phyloP scores from a whole-genome alignment of 2,797 vertebrate species.

The Hyperoplus immaculatus region DNA sequence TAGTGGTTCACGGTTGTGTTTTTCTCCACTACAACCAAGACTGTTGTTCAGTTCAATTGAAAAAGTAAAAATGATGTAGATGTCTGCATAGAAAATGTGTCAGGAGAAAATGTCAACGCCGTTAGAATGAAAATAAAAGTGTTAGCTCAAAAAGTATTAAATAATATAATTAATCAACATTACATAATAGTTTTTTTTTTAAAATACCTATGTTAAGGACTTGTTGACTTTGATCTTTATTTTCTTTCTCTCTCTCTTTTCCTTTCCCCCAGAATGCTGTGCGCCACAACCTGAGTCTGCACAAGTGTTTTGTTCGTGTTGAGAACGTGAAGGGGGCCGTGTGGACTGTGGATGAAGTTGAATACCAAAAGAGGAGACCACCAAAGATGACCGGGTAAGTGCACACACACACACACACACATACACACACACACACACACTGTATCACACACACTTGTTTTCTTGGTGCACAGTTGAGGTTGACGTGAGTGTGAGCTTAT shows the following conservation, averaged over 20 bases:
- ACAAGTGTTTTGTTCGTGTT: constrained; percentile 99
- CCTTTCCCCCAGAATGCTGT: constrained; percentile 91
- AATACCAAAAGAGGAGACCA: constrained; percentile 99
- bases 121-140: not conserved
- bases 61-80: not conserved
- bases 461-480: constrained; percentile 25
- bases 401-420: constrained; percentile 40
- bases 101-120: not conserved
- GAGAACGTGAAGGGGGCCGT: constrained; percentile 99
- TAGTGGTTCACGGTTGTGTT: not conserved
- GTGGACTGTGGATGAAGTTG: constrained; percentile 98
- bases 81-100: not conserved
- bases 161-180: not conserved
- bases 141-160: not conserved
- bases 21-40: not conserved
- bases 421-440: constrained; percentile 50
- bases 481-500: constrained; percentile 71
- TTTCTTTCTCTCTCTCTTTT: not conserved
- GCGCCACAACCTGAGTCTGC: constrained; percentile 99
- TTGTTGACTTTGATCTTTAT: not conserved
- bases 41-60: not conserved
- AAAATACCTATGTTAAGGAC: not conserved
- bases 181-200: not conserved
- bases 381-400: constrained; percentile 99
- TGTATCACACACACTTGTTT: constrained; percentile 47